These are phyloP conservation scores for Sebastes umbrosus DNA, from an alignment of 2,797 vertebrate genomes.

Conservation along the genomic window DNA sequence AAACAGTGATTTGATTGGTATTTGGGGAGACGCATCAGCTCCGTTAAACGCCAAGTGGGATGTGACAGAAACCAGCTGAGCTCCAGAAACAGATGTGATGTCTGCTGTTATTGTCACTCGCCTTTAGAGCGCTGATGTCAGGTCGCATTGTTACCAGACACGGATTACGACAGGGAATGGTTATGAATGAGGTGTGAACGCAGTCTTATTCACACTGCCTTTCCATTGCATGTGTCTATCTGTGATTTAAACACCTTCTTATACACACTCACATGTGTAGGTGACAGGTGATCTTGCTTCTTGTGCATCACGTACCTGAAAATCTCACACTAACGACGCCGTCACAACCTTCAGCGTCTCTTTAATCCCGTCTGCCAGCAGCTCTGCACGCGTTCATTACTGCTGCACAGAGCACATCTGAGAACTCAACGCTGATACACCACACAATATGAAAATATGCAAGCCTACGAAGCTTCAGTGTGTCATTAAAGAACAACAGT, in stretches of 20 bases:
- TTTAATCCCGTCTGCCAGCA: conserved; percentile 1
- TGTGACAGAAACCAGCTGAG: not conserved
- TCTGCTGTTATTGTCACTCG: not conserved
- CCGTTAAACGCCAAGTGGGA: not conserved
- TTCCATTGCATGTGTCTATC: not conserved
- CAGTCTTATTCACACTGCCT: not conserved
- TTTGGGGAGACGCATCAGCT: conserved; percentile 1
- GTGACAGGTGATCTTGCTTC: not conserved
- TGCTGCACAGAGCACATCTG: not conserved
- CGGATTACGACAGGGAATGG: not conserved
- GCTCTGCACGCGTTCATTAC: conserved; percentile 9
- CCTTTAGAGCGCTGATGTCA: not conserved
- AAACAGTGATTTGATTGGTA: not conserved
- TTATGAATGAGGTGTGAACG: conserved; percentile 5
- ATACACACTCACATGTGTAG: not conserved
- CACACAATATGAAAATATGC: not conserved
- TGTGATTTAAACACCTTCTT: conserved; percentile 7
- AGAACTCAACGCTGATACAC: not conserved
- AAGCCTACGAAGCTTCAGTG: not conserved
- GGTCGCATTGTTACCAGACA: not conserved
- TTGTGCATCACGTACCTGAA: not conserved
- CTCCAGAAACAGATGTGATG: conserved; percentile 22
- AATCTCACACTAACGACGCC: not conserved
- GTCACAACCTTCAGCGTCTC: not conserved
- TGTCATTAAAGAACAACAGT: not conserved